A percentile compares a stretch with the other conserved stretches of the same genome.
phyloP scores from a whole-genome alignment of 2,888 invertebrate species.

The Caenorhabditis plicata region DNA sequence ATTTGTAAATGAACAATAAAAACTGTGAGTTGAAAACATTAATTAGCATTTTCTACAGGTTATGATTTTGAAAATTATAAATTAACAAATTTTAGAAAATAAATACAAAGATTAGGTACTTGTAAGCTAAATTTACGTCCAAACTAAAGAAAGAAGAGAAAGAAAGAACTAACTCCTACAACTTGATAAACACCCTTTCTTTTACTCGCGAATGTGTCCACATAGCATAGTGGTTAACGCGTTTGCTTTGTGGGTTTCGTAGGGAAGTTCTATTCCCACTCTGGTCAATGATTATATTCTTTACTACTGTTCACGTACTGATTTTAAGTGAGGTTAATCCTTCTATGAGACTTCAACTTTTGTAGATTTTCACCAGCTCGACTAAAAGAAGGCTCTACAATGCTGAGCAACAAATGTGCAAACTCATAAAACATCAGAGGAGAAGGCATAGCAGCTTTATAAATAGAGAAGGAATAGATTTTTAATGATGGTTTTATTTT shows the following conservation, averaged over 20 bases:
- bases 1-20: no score
- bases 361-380: constrained; percentile 9
- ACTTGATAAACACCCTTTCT: neutral
- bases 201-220: constrained; percentile 3
- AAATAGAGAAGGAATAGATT: constrained; percentile 3
- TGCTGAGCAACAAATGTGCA: constrained; percentile 11
- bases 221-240: constrained; percentile 15
- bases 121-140: no score
- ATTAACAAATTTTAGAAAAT: no score
- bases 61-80: no score
- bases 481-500: neutral
- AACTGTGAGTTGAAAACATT: no score
- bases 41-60: no score
- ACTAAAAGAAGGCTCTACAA: constrained; percentile 21
- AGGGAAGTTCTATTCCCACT: neutral
- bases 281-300: constrained; percentile 22
- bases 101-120: no score
- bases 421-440: constrained; percentile 1
- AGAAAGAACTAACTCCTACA: constrained; percentile 1
- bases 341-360: constrained; percentile 37
- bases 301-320: constrained; percentile 38
- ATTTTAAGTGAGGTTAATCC: constrained; percentile 31
- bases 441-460: no score
- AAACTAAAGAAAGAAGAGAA: neutral
- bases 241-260: neutral